Base-by-base conservation (phyloP, 2,888 invertebrate species). In the Protonemura montana region DNA sequence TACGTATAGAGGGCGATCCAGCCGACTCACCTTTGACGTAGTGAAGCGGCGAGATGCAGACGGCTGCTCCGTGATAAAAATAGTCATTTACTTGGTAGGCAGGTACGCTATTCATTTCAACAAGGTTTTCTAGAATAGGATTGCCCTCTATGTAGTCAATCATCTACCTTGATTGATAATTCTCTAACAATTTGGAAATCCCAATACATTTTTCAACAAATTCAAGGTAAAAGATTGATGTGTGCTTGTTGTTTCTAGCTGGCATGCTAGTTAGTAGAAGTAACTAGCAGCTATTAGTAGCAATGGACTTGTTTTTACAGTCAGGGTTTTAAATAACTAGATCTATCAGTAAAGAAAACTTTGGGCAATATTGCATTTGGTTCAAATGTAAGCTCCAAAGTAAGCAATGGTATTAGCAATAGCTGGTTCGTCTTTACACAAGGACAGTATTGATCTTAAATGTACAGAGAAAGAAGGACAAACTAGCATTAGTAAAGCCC, bases 31-130 rank as follows among this genome's bases (percentile, higher is more conserved):
- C 84, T 84, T 84, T 13, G 84, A 84, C 26, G 84, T 84, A 25
- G 29, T 27, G 84, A 27, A 59, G 27, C 84, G 84, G 3, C 84
- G 84, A n/a, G 84, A 84, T 10, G 84, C 84, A 7, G 84, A 84
- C 59, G 84, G 84, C 84, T 84, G 84, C 84, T 76, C 84, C 84
- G 84, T 84, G 84, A 76, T 84, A 84, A 29, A 84, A 76, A 84
- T 84, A 76, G 27, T 83, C 25, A 42, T 83, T 83, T 42, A 42
- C 28, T 27, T 82, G 30, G 16, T 35, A 35, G 10, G 35, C 10
- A 78, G 27, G 78, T 29, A 59, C 21, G 59, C 59, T 59, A 59
- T 16, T 59, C 59, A 59, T 59, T 59, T 10, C 59, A 59, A 21
- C 59, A 7, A 59, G 13, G 16, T 35, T 59, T 59, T 21, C 59